Base-by-base conservation (phyloP, 2,797 vertebrate species). In the Dicrostonyx torquatus region DNA sequence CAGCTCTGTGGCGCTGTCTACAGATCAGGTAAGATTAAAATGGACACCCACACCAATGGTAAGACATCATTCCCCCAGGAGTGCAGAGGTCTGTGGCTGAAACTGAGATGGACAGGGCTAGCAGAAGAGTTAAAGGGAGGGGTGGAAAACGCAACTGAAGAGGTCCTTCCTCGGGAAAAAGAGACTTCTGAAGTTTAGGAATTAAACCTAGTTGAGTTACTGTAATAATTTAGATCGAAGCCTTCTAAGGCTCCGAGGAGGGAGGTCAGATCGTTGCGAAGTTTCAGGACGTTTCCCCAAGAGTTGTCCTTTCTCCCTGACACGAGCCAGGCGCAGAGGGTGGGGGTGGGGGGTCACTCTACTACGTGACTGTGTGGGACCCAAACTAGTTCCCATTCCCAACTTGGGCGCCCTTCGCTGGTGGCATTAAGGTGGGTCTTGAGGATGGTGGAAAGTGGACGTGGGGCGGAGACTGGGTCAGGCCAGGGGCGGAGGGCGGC, bases 371-470 rank as follows among this genome's bases (percentile, higher is more conserved):
- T 45, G 15, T 26, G 40, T 2, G 45, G 29, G 68, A 37, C 68
- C 37, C 43, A 37, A 73, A 43, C 80, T 43, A 29, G 45, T 26
- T 43, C 48, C 10, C 6, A 17, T 43, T 17, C 37, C 64, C 80
- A 17, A 0, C 2, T 11, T 50, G 34, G 13, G 37, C 0, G 75
- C 4, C 53, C 26, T 50, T 29, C 82, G 43, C 43, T 20, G 43
- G 31, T 0, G 0, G 13, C 87, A 14, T 12, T 34, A 22, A 1
- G 0, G 68, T 12, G 1, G 0, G 48, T 29, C 0, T 7, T 20
- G 50, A 3, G 37, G 17, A n/a, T n/a, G 34, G 10, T 4, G 76
- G 34, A 64, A 9, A 45, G 45, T 10, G 55, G 5, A 14, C 6
- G 2, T 12, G 55, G 22, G 70, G 50, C 62, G 24, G 29, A 58